Percentiles rank a stretch among this genome's conserved stretches.
These are phyloP conservation scores for Pitta sordida DNA, from an alignment of 2,113 vertebrate genomes.

Conservation along the genomic window DNA sequence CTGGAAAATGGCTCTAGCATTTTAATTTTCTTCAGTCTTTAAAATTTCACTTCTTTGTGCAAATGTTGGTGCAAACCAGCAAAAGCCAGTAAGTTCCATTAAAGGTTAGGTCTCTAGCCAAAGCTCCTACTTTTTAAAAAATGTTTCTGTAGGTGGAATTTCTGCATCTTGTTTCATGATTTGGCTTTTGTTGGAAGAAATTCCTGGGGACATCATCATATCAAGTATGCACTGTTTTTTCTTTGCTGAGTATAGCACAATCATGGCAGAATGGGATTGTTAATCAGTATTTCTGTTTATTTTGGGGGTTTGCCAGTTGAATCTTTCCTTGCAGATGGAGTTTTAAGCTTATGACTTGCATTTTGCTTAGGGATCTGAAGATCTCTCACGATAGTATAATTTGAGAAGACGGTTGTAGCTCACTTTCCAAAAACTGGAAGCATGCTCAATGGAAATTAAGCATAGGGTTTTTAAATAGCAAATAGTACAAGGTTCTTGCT, in stretches of 20 bases:
- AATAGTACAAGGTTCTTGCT: not conserved
- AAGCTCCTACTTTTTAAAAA: not conserved
- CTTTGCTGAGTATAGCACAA: not conserved
- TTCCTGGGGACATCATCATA: not conserved
- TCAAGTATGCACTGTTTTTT: not conserved
- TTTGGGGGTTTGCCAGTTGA: not conserved
- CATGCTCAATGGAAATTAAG: not conserved
- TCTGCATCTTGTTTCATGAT: not conserved
- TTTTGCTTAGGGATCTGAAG: not conserved
- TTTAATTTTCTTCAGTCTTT: not conserved
- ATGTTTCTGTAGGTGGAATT: not conserved
- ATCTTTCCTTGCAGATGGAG: not conserved
- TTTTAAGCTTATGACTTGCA: not conserved
- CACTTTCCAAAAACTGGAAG: not conserved
- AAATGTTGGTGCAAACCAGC: not conserved
- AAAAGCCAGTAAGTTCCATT: not conserved
- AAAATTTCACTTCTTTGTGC: not conserved
- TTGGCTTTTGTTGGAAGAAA: not conserved
- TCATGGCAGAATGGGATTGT: not conserved
- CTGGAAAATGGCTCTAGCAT: not conserved
- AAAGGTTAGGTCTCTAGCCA: not conserved
- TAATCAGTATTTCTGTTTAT: not conserved
- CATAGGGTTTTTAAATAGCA: not conserved
- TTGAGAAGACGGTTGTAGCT: not conserved
- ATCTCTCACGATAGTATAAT: not conserved